Conservation (phyloP, 2,113 vertebrate genomes). For the Chaetorhynchus papuensis region DNA sequence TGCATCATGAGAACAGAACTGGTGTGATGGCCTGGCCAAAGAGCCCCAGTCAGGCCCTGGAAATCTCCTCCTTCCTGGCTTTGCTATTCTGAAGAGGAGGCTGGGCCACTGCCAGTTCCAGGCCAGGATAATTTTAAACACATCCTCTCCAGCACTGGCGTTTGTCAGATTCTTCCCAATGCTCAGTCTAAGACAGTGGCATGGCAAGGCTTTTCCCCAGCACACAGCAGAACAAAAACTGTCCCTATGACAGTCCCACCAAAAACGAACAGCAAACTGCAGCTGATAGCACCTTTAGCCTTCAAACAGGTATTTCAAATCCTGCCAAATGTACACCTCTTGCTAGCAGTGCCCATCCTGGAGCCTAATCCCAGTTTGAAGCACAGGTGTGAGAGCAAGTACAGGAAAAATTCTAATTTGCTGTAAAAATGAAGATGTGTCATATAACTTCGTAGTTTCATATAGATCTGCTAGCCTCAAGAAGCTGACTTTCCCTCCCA, state of each 20-base stretch:
- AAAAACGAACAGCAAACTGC: background rate
- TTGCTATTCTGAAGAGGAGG: background rate
- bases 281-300: background rate
- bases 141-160: background rate
- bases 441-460: background rate
- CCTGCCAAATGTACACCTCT: background rate
- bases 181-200: background rate
- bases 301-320: background rate
- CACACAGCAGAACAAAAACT: background rate
- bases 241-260: background rate
- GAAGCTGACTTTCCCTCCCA: background rate
- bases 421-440: background rate
- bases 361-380: background rate
- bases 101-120: background rate
- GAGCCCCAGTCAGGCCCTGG: background rate
- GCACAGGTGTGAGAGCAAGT: background rate
- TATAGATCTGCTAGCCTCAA: background rate
- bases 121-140: constrained; percentile 19
- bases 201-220: background rate
- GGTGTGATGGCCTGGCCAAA: background rate
- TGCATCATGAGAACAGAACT: constrained; percentile 1
- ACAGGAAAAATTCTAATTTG: background rate
- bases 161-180: background rate
- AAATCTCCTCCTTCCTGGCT: constrained; percentile 25
- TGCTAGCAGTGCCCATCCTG: background rate